Base-by-base conservation (phyloP, 1,140 invertebrate genomes). In the Drosophila navojoa region DNA sequence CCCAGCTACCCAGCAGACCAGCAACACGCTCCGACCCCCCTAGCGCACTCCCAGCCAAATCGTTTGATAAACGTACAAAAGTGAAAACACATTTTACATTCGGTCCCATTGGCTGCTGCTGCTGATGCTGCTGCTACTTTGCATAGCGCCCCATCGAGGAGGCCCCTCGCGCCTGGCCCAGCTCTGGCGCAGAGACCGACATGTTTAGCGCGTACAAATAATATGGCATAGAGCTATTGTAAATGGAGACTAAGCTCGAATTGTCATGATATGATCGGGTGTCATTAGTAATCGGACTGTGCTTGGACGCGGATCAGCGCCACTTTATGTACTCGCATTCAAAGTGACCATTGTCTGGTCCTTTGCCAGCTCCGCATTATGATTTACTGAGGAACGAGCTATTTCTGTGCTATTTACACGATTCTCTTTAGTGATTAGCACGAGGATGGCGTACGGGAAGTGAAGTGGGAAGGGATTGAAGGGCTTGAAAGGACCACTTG, bases 61-160 rank as follows among this genome's bases (percentile, higher is more conserved):
- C 68, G 69, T 77, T 85, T 84, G 72, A 77, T 74, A 84, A 80
- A 85, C 81, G 74, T 68, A 85, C 81, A 85, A 86, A 85, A 85
- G 81, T 86, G 81, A 85, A 85, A 85, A 85, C 77, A 85, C 77
- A 85, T 78, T 85, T 80, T 49, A 69, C 81, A 80, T 77, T 77
- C 42, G 70, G 54, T 57, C 42, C 53, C 69, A 27, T 45, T 66
- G 27, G 27, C 47, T 64, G 50, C 16, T 44, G 60, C n/a, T 62
- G 25, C 45, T 52, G n/a, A n/a, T n/a, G 35, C 25, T 45, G 61
- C n/a, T 63, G 50, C 49, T 66, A 58, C 63, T 60, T 72, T 72
- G 57, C 61, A 66, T 67, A 53, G 29, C 29, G 13, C 27, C 50
- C 15, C 35, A 38, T n/a, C 22, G 13, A 60, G 42, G 16, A 27